Percentiles rank a stretch among this genome's conserved stretches.
Evolutionary conservation across 2,113 vertebrate species (phyloP).

Genomic region (Nesospiza acunhae): DNA sequence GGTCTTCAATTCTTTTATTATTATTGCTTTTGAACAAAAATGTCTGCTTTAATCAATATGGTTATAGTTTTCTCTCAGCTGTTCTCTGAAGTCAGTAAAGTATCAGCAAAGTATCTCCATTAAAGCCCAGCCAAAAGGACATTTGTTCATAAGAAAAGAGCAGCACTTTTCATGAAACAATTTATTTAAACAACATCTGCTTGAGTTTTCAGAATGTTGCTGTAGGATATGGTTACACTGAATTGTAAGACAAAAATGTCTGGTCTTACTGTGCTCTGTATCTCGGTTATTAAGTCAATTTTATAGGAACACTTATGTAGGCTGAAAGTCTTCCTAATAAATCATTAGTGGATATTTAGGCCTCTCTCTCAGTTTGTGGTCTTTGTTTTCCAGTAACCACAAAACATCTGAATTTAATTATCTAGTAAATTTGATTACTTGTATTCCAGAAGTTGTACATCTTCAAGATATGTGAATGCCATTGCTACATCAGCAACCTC

Average conservation of each 20-base stretch:
- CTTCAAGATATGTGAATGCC: conserved; percentile 30
- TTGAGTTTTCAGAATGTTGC: conserved; percentile 33
- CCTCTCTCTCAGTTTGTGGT: conserved; percentile 40
- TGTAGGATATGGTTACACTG: conserved; percentile 48
- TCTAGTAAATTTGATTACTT: conserved; percentile 46
- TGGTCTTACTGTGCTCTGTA: conserved; percentile 27
- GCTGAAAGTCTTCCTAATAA: conserved; percentile 53
- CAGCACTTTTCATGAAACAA: conserved; percentile 22
- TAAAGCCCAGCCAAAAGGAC: not conserved
- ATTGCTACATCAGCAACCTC: conserved; percentile 30
- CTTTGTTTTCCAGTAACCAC: conserved; percentile 63
- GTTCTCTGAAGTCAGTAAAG: not conserved
- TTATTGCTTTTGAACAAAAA: not conserved
- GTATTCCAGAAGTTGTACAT: conserved; percentile 56
- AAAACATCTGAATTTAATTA: conserved; percentile 64
- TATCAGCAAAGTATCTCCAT: not conserved
- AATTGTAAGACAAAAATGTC: conserved; percentile 50
- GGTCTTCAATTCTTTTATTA: not conserved
- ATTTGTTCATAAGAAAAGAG: conserved; percentile 8
- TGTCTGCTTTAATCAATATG: not conserved
- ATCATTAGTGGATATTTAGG: conserved; percentile 54
- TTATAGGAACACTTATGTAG: conserved; percentile 48
- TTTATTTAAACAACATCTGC: conserved; percentile 65
- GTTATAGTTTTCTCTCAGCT: not conserved
- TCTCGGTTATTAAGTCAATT: conserved; percentile 49